Evolutionary conservation across 2,888 invertebrate species (phyloP).

Genomic region (Andrena marginata): DNA sequence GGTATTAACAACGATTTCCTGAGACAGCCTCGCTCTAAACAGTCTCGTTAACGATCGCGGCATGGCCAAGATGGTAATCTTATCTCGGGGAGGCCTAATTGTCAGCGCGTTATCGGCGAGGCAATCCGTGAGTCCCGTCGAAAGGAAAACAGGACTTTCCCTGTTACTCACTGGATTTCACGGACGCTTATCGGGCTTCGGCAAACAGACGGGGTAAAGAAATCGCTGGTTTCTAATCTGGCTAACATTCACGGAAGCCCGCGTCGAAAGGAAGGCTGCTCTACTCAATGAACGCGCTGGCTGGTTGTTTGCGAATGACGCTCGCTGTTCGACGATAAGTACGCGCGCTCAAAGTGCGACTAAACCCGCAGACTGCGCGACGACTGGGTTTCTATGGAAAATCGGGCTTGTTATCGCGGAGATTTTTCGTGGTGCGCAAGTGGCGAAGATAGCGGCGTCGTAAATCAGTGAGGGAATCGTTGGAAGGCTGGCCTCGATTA

Average conservation of each 20-base stretch:
- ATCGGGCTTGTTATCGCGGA: not conserved
- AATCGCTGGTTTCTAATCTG: not conserved
- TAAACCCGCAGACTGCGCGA: constrained; percentile 39
- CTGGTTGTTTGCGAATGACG: constrained; percentile 15
- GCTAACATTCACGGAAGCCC: not conserved
- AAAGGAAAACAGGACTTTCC: constrained; percentile 27
- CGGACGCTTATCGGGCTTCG: constrained; percentile 9
- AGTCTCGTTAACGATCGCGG: not conserved
- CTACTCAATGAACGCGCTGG: constrained; percentile 10
- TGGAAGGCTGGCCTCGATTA: not conserved
- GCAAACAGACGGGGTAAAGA: constrained; percentile 28
- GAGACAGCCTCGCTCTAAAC: not conserved
- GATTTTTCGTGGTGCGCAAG: not conserved
- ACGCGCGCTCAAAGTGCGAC: constrained; percentile 32
- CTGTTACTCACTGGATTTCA: constrained; percentile 15
- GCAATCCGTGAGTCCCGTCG: constrained; percentile 6
- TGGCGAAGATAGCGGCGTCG: not conserved
- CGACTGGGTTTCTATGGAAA: constrained; percentile 3
- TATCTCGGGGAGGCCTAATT: constrained; percentile 10
- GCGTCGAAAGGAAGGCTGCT: not conserved
- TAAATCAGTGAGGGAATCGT: not conserved
- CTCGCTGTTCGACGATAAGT: not conserved
- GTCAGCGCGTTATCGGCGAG: not conserved
- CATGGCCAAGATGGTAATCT: not conserved
- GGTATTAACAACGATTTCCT: too few species aligned